A percentile compares a stretch with the other conserved stretches of the same genome.
These are phyloP conservation scores for Hirtodrosophila cameraria DNA, from an alignment of 2,888 invertebrate genomes.

Conservation along the genomic window DNA sequence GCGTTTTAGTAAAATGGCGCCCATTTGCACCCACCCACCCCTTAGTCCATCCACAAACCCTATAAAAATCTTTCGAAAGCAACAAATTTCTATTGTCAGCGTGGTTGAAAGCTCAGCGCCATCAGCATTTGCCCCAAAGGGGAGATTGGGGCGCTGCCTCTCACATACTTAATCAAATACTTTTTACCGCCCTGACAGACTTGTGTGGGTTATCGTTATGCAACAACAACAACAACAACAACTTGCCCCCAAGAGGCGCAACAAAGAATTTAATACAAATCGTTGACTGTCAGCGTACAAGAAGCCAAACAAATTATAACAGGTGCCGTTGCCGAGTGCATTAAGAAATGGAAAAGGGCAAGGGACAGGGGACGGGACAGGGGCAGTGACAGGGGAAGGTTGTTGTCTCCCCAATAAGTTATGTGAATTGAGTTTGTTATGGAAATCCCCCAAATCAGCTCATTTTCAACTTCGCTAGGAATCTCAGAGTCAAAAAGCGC, in stretches of 20 bases:
- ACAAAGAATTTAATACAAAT: slow-evolving; percentile 73
- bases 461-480: slow-evolving; percentile 50
- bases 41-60: neutral
- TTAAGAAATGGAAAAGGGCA: too few relatives aligned
- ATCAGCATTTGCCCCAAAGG: slow-evolving; percentile 26
- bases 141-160: slow-evolving; percentile 1
- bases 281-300: slow-evolving; percentile 73
- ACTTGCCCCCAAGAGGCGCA: slow-evolving; percentile 44
- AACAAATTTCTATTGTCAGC: slow-evolving; percentile 67
- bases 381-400: too few relatives aligned
- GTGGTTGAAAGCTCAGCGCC: slow-evolving; percentile 49
- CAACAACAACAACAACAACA: slow-evolving; percentile 52
- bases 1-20: slow-evolving; percentile 22
- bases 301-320: slow-evolving; percentile 78
- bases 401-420: slow-evolving; percentile 33
- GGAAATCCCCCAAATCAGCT: slow-evolving; percentile 26
- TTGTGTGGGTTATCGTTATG: slow-evolving; percentile 48
- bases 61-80: too few relatives aligned
- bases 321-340: slow-evolving; percentile 66
- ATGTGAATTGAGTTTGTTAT: slow-evolving; percentile 27
- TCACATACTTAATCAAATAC: slow-evolving; percentile 70
- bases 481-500: slow-evolving; percentile 52
- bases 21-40: neutral
- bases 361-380: too few relatives aligned
- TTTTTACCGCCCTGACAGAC: slow-evolving; percentile 31